Percentiles rank a stretch among this genome's conserved stretches.
These are phyloP conservation scores for Galagoides demidoff DNA, from an alignment of 2,797 vertebrate genomes.

Conservation along the genomic window DNA sequence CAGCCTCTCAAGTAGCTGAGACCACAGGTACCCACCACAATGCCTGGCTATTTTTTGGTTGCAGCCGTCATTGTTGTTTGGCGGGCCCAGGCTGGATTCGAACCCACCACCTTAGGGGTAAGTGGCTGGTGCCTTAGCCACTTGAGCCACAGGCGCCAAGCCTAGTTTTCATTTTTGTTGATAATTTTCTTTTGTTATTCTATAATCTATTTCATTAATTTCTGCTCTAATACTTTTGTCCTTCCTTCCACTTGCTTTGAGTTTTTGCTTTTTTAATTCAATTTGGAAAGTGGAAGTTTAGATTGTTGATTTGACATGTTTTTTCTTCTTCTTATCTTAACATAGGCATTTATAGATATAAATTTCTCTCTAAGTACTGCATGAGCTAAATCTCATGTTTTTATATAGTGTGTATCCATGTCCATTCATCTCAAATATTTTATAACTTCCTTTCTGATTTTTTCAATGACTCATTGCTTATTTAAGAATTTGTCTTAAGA, in stretches of 20 bases:
- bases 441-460: neutral
- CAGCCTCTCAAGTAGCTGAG: too few relatives aligned
- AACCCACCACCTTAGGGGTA: too few relatives aligned
- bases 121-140: too few relatives aligned
- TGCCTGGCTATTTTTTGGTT: too few relatives aligned
- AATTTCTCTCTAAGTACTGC: neutral
- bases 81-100: too few relatives aligned
- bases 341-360: neutral
- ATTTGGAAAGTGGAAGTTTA: neutral
- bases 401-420: neutral
- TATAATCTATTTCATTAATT: neutral
- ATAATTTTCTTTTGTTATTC: neutral
- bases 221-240: neutral
- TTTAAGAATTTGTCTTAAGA: neutral
- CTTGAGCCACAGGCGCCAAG: too few relatives aligned
- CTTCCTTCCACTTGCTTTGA: neutral
- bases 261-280: neutral
- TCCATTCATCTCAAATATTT: neutral
- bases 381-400: neutral
- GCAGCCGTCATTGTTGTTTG: too few relatives aligned
- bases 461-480: neutral
- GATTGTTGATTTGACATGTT: neutral
- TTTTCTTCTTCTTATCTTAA: neutral
- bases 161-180: neutral
- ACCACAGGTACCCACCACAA: too few relatives aligned